Evolutionary conservation across 2,113 vertebrate genomes (phyloP), one percentile per base, ranked within the genome.

Genomic region (Chitala chitala): DNA sequence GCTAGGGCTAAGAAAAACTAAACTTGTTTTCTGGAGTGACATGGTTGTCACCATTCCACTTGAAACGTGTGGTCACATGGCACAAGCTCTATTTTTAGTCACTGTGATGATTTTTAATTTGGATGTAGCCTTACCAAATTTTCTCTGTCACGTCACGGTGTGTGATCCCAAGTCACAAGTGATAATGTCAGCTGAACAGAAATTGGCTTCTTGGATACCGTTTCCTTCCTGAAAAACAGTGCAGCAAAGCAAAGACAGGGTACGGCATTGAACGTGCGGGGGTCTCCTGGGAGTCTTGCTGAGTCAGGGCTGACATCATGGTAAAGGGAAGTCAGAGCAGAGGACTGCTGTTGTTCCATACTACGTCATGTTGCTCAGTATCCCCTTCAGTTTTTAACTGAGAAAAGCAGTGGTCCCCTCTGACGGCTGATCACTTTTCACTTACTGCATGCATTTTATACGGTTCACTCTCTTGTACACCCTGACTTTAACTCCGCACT

Each of bases 191-290:
- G 4, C 29, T 53, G 15, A 17, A 54, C 17, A 15, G 36, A 36
- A 55, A 36, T 55, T 36, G 40, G 33, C 40, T 55, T 36, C 69
- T 71, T 55, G 69, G 69, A 71, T 40, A 71, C 69, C 26, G 46
- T 70, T 46, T 70, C 50, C 42, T 44, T 29, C 15, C 46, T 17
- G 44, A 29, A 22, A 29, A 53, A 31, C 26, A 51, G 44, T 54
- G 51, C 5, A 3, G 15, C 42, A 29, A 17, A 53, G 50, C 38
- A 38, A 10, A 2, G 1, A 4, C 12, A n/a, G 48, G 51, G 15
- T 42, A 7, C 59, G 5, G 44, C 44, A 46, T 4, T 4, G 6
- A 38, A n/a, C 9, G 31, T 56, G 3, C 4, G 51, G 51, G 20
- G 50, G 31, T 9, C 20, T 38, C 36, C 29, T 51, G 40, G 69